These are phyloP conservation scores for Papilio aristodemus DNA, from an alignment of 1,140 invertebrate species.

Conservation along the genomic window DNA sequence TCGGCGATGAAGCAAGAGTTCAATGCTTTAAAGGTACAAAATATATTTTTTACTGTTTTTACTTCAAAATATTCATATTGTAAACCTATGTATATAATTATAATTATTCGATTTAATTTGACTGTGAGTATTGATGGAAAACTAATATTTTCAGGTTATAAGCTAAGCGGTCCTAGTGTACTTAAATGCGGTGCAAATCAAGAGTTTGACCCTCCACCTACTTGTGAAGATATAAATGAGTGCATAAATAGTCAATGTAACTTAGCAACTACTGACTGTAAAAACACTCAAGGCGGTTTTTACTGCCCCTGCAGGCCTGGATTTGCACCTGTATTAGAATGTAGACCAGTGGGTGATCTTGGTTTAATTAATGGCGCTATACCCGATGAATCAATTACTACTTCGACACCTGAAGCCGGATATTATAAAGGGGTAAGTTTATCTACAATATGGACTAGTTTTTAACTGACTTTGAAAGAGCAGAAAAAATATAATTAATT, in stretches of 20 bases:
- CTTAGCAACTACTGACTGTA: slow-evolving; percentile 93
- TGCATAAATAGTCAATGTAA: slow-evolving; percentile 94
- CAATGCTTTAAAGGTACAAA: slow-evolving; percentile 93
- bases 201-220: slow-evolving; percentile 91
- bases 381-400: slow-evolving; percentile 92
- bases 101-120: background rate
- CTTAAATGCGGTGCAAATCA: slow-evolving; percentile 93
- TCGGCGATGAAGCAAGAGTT: slow-evolving; percentile 94
- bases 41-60: too few species aligned
- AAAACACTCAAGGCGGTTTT: slow-evolving; percentile 94
- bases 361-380: slow-evolving; percentile 94
- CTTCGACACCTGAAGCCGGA: slow-evolving; percentile 90
- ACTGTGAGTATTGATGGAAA: background rate
- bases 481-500: slow-evolving; percentile 18
- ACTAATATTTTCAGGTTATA: slow-evolving; percentile 57
- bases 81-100: too few species aligned
- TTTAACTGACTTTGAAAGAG: too few species aligned
- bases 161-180: slow-evolving; percentile 85
- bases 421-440: slow-evolving; percentile 88
- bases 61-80: too few species aligned
- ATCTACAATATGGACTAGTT: background rate
- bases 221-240: slow-evolving; percentile 96
- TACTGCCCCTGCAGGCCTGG: slow-evolving; percentile 93
- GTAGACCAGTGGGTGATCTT: slow-evolving; percentile 92
- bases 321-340: slow-evolving; percentile 93